Evolutionary conservation across 1,140 invertebrate genomes (phyloP).

Genomic region (Onthophagus taurus): DNA sequence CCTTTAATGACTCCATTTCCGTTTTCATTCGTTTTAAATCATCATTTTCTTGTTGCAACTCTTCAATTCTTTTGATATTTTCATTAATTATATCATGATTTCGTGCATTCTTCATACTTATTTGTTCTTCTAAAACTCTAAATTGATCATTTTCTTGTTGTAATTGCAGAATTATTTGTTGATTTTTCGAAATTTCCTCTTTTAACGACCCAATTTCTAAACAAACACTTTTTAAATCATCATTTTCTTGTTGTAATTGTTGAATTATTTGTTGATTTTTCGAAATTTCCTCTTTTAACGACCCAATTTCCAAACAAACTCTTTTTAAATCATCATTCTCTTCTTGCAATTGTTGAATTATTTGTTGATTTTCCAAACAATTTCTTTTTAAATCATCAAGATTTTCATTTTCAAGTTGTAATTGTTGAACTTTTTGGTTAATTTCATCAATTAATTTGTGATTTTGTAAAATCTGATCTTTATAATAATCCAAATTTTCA

Average conservation of each 20-base stretch:
- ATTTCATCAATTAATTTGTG: not conserved
- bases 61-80: conserved; percentile 8
- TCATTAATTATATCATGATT: not conserved
- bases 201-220: too few species aligned
- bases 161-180: too few species aligned
- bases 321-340: not conserved
- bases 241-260: conserved; percentile 38
- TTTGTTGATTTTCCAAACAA: conserved; percentile 25
- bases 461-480: too few species aligned
- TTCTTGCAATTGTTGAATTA: conserved; percentile 11
- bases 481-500: not conserved
- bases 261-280: conserved; percentile 35
- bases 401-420: not conserved
- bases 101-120: too few species aligned
- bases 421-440: not conserved
- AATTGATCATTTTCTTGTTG: too few species aligned
- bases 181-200: too few species aligned
- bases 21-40: not conserved
- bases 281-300: not conserved
- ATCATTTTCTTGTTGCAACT: not conserved
- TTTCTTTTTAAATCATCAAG: too few species aligned
- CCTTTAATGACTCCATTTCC: not conserved
- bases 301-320: not conserved
- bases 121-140: too few species aligned
- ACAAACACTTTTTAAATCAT: conserved; percentile 34